Conservation (phyloP, 2,113 vertebrate genomes). For the Bos indicus region DNA sequence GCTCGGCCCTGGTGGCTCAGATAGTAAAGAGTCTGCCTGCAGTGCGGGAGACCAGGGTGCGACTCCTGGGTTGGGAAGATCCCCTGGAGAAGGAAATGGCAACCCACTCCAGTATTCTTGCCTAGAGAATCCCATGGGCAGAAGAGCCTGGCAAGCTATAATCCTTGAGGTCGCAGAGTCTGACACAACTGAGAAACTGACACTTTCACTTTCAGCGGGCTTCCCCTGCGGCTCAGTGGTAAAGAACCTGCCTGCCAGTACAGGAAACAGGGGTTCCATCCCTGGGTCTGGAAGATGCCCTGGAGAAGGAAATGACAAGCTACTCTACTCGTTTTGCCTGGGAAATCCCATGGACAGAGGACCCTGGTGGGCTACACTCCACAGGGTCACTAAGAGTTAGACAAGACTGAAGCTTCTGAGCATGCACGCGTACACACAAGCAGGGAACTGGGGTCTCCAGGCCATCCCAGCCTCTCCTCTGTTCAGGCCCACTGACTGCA, state of each 20-base stretch:
- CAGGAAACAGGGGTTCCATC: fast-evolving
- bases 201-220: neutral
- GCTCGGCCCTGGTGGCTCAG: neutral
- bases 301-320: neutral
- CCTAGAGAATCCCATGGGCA: neutral
- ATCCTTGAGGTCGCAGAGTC: neutral
- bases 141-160: neutral
- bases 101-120: neutral
- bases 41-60: neutral
- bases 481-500: fast-evolving
- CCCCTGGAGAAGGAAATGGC: neutral
- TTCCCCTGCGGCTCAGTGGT: neutral
- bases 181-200: neutral
- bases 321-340: fast-evolving
- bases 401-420: neutral
- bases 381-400: neutral
- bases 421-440: neutral
- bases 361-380: neutral
- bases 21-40: neutral
- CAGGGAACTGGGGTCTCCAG: neutral
- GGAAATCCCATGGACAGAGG: neutral
- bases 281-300: neutral
- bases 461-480: neutral
- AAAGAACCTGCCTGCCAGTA: neutral
- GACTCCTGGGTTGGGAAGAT: neutral